Percentiles rank a stretch among this genome's conserved stretches.
Conservation (phyloP, 2,888 invertebrate genomes). For the Cataglyphis altisquamis region DNA sequence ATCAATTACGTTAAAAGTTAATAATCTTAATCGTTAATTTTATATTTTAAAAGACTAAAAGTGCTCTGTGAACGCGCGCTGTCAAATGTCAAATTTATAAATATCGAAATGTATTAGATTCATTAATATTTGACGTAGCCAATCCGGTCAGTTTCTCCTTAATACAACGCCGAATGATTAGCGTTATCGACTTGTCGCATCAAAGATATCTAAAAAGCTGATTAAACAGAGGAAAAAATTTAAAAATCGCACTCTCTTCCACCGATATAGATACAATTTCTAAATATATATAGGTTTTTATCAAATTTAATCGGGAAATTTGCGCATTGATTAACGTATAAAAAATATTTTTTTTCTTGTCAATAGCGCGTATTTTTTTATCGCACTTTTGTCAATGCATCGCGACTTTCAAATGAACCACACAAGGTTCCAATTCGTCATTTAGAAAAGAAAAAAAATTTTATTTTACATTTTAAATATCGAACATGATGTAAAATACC, state of each 20-base stretch:
- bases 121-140: too few relatives aligned
- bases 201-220: not conserved
- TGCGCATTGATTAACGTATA: not conserved
- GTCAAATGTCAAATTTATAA: too few relatives aligned
- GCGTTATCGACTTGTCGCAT: not conserved
- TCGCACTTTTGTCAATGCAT: not conserved
- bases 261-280: not conserved
- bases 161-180: not conserved
- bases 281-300: not conserved
- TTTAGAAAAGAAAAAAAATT: not conserved
- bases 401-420: not conserved
- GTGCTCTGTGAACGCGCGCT: too few relatives aligned
- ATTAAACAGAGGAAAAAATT: not conserved
- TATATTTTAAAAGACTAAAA: too few relatives aligned
- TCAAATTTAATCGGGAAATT: not conserved
- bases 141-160: not conserved
- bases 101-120: too few relatives aligned
- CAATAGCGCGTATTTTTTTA: not conserved
- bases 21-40: too few relatives aligned
- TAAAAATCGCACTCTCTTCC: not conserved
- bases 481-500: conserved; percentile 86
- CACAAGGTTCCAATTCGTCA: not conserved
- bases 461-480: not conserved
- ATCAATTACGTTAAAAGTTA: too few relatives aligned
- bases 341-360: not conserved